phyloP scores from a whole-genome alignment of 2,113 vertebrate species.

The Upupa epops region DNA sequence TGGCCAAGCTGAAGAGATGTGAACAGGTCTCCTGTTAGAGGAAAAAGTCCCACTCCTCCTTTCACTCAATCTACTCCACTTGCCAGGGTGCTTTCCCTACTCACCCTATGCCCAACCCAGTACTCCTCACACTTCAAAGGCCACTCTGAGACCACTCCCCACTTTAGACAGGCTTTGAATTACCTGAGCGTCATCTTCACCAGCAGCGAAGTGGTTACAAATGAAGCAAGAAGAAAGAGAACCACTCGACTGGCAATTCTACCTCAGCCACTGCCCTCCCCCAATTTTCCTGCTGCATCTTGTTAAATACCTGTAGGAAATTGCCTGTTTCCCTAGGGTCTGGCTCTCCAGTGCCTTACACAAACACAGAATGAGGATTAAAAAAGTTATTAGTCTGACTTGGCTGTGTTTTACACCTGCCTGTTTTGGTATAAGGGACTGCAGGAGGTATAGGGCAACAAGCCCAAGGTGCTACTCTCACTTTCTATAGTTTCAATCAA shows the following conservation, averaged over 20 bases:
- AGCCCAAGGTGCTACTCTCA: neutral
- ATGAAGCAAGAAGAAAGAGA: neutral
- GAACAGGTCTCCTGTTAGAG: neutral
- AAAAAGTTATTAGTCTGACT: neutral
- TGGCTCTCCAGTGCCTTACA: neutral
- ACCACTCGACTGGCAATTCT: neutral
- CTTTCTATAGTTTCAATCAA: neutral
- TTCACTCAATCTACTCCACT: neutral
- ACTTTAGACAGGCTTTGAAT: neutral
- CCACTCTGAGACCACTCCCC: conserved; percentile 14
- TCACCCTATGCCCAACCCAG: neutral
- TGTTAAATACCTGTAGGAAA: conserved; percentile 40
- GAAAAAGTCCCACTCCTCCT: neutral
- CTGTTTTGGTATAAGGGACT: neutral
- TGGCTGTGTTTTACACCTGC: neutral
- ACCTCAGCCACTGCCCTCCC: neutral
- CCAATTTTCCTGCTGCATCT: conserved; percentile 9
- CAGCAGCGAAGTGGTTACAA: neutral
- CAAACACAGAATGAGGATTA: fast-evolving
- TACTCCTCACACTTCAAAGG: conserved; percentile 4
- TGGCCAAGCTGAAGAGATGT: neutral
- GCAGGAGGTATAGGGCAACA: neutral
- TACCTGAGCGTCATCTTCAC: neutral
- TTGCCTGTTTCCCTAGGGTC: neutral
- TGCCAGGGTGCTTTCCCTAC: neutral